phyloP scores from a whole-genome alignment of 2,888 invertebrate genomes.

The Heliconius cydno region DNA sequence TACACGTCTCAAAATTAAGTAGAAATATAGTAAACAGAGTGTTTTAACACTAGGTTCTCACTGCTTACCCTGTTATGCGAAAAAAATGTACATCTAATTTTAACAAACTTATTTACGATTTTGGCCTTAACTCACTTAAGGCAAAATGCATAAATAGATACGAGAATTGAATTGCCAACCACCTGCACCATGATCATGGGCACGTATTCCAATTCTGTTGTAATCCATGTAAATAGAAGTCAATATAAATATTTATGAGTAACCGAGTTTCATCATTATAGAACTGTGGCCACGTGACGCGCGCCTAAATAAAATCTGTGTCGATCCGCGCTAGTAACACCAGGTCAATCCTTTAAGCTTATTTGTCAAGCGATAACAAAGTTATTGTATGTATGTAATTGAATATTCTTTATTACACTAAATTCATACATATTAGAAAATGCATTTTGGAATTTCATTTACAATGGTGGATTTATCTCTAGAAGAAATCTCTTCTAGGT shows the following conservation, averaged over 20 bases:
- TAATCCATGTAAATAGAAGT: background rate
- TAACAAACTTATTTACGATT: background rate
- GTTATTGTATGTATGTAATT: background rate
- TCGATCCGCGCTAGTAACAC: background rate
- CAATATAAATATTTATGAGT: slow-evolving; percentile 1
- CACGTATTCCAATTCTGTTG: background rate
- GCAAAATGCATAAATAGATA: background rate
- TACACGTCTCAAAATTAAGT: background rate
- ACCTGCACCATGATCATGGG: background rate
- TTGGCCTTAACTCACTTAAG: background rate
- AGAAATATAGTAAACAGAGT: background rate
- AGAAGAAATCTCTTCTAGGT: too few species aligned
- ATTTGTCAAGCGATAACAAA: background rate
- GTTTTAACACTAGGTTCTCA: background rate
- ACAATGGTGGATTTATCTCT: too few species aligned
- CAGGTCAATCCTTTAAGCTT: background rate
- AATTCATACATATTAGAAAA: too few species aligned
- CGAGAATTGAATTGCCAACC: background rate
- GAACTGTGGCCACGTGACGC: background rate
- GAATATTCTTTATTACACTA: background rate
- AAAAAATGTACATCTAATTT: background rate
- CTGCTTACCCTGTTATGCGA: background rate
- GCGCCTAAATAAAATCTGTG: background rate
- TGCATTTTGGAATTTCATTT: too few species aligned
- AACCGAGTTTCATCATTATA: background rate